Evolutionary conservation across 2,888 invertebrate genomes (phyloP).

Genomic region (Ophion obscuratus): DNA sequence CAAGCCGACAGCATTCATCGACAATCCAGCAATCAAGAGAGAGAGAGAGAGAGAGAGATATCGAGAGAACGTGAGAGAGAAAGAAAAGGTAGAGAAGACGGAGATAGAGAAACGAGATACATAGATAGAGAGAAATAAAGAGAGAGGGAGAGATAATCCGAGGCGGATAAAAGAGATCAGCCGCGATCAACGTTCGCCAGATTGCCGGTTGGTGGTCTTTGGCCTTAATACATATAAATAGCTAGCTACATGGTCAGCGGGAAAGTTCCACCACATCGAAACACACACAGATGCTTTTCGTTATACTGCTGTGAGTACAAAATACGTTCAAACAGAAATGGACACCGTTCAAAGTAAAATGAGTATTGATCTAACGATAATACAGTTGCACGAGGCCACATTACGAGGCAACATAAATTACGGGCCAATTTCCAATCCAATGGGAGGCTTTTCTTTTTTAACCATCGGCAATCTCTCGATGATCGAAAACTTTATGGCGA

Average conservation of each 20-base stretch:
- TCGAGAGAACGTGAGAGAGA: constrained; percentile 9
- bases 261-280: constrained; percentile 11
- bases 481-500: no score
- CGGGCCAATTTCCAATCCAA: no score
- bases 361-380: constrained; percentile 1
- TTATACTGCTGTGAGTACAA: no score
- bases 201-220: constrained; percentile 65
- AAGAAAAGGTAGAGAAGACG: constrained; percentile 8
- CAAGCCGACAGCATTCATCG: constrained; percentile 49
- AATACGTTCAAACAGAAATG: no score
- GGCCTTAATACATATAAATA: constrained; percentile 67
- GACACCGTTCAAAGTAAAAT: not conserved
- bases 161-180: constrained; percentile 65
- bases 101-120: constrained; percentile 24
- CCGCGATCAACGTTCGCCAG: constrained; percentile 58
- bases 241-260: constrained; percentile 32
- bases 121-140: constrained; percentile 3
- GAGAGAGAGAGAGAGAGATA: constrained; percentile 26
- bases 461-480: no score
- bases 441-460: no score
- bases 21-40: constrained; percentile 45
- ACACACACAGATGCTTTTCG: not conserved
- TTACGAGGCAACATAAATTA: no score
- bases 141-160: constrained; percentile 57
- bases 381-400: no score